Percentiles rank a stretch among this genome's conserved stretches.
Evolutionary conservation across 2,113 vertebrate species (phyloP).

Genomic region (Boulengeromyrus knoepffleri): DNA sequence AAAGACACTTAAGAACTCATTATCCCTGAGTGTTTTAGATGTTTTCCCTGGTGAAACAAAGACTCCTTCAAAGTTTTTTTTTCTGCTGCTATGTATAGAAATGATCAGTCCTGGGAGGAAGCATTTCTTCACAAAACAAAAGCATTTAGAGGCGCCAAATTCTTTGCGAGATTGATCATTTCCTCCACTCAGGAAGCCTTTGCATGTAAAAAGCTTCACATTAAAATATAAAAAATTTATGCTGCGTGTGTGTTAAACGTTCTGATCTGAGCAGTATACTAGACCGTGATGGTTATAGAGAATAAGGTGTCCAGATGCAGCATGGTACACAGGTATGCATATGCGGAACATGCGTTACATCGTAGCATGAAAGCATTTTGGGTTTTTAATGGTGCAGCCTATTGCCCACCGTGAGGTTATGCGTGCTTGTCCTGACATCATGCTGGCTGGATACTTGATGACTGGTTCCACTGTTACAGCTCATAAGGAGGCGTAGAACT

Average conservation of each 20-base stretch:
- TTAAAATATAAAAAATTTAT: not conserved
- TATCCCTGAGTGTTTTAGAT: not conserved
- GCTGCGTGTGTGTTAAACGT: not conserved
- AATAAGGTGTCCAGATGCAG: not conserved
- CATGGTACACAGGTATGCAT: not conserved
- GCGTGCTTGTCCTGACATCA: no score
- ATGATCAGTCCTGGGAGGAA: not conserved
- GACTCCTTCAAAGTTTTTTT: conserved; percentile 1
- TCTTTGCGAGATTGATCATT: not conserved
- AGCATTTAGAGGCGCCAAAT: not conserved
- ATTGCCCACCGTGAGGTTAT: no score
- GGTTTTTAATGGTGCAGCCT: no score
- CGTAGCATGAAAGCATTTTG: no score
- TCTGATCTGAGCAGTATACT: not conserved
- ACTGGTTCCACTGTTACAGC: no score
- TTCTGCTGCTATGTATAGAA: not conserved
- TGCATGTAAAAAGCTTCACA: not conserved
- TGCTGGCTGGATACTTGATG: no score
- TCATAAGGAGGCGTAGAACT: no score
- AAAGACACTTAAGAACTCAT: conserved; percentile 15
- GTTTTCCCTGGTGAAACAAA: not conserved
- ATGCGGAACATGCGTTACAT: no score
- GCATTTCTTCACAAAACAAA: not conserved
- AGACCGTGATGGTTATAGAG: not conserved
- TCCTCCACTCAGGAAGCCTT: not conserved